Percentiles rank a stretch among this genome's conserved stretches.
phyloP scores from a whole-genome alignment of 2,113 vertebrate species.

The Poeciliopsis occidentalis region DNA sequence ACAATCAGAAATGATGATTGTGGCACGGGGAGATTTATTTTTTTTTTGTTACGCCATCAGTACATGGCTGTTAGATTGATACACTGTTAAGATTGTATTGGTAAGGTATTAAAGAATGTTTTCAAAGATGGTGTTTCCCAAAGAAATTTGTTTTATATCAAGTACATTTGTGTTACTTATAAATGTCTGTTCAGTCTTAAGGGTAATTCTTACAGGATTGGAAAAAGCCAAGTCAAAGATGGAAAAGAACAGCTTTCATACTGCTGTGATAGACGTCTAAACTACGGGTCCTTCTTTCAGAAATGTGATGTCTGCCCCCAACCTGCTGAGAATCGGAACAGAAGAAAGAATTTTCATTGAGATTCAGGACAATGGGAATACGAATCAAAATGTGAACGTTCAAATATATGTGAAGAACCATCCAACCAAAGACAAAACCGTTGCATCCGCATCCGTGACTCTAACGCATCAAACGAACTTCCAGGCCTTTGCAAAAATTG shows the following conservation, averaged over 20 bases:
- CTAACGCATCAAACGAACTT: slow-evolving; percentile 38
- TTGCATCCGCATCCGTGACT: slow-evolving; percentile 23
- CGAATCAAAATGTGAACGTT: neutral
- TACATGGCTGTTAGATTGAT: too few relatives aligned
- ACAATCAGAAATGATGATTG: neutral
- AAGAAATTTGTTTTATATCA: too few relatives aligned
- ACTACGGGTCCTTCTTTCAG: slow-evolving; percentile 33
- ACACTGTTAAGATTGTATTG: too few relatives aligned
- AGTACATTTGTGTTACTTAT: too few relatives aligned
- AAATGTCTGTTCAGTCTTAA: too few relatives aligned
- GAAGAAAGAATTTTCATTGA: slow-evolving; percentile 73
- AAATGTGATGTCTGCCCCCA: slow-evolving; percentile 65
- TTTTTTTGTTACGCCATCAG: too few relatives aligned
- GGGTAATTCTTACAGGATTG: too few relatives aligned
- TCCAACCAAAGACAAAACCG: slow-evolving; percentile 22
- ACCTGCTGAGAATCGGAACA: slow-evolving; percentile 63
- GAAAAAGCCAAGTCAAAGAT: neutral
- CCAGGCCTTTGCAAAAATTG: slow-evolving; percentile 70
- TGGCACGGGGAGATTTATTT: too few relatives aligned
- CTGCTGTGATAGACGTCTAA: neutral
- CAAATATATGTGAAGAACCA: slow-evolving; percentile 39
- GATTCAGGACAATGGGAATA: slow-evolving; percentile 53
- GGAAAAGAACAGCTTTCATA: neutral
- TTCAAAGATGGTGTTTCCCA: too few relatives aligned
- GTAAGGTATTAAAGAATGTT: too few relatives aligned